A percentile compares a stretch with the other conserved stretches of the same genome.
phyloP scores from a whole-genome alignment of 1,140 invertebrate species.

The Orchestia grillus region DNA sequence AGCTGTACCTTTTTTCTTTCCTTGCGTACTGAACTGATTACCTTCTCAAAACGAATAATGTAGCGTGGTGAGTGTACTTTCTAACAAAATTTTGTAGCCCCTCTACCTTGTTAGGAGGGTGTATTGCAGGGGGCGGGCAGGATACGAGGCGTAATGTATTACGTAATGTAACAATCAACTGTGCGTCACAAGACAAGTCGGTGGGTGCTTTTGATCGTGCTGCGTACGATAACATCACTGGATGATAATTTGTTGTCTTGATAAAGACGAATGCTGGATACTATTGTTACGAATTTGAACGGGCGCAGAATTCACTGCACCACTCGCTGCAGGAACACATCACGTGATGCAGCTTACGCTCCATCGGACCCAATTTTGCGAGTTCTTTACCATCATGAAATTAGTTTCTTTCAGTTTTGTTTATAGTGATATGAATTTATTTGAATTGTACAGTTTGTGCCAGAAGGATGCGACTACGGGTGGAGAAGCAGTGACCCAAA shows the following conservation, averaged over 20 bases:
- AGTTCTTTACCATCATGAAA: not conserved
- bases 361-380: not conserved
- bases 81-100: not conserved
- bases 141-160: not conserved
- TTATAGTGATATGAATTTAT: not conserved
- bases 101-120: not conserved
- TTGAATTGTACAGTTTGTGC: not conserved
- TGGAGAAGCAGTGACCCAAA: not conserved
- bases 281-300: not conserved
- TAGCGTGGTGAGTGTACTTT: not conserved
- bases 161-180: not conserved
- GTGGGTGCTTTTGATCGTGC: not conserved
- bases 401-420: not conserved
- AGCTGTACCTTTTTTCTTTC: too few relatives aligned
- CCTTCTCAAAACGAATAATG: not conserved
- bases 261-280: not conserved
- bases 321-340: not conserved
- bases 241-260: not conserved
- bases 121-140: not conserved
- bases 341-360: not conserved
- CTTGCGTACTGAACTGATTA: not conserved
- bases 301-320: not conserved
- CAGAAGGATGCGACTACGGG: too few relatives aligned
- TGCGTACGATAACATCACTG: not conserved
- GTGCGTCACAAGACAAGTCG: too few relatives aligned